Evolutionary conservation across 2,113 vertebrate genomes (phyloP).

Genomic region (Cynoglossus semilaevis): DNA sequence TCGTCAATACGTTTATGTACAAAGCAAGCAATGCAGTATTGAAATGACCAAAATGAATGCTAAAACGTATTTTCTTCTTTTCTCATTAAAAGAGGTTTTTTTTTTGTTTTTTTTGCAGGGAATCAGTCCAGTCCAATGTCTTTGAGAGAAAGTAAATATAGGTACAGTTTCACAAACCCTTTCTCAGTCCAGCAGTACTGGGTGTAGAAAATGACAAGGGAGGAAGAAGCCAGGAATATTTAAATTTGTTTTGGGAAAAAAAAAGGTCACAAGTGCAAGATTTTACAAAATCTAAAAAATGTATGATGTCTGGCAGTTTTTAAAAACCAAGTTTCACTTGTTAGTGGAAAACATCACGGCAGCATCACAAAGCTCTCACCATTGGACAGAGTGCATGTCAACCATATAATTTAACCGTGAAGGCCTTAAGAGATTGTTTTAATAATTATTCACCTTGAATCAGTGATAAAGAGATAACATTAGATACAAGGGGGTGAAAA

Average conservation of each 20-base stretch:
- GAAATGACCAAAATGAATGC: constrained; percentile 49
- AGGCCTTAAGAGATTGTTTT: too few relatives aligned
- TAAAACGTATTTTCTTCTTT: constrained; percentile 57
- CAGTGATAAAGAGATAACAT: too few relatives aligned
- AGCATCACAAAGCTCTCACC: constrained; percentile 13
- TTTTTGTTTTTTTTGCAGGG: too few relatives aligned
- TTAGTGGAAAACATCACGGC: constrained; percentile 1
- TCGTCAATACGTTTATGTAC: constrained; percentile 79
- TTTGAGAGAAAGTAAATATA: constrained; percentile 34
- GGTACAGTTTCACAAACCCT: constrained; percentile 37
- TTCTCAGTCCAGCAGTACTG: constrained; percentile 45
- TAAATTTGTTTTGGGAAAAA: constrained; percentile 18
- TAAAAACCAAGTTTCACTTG: constrained; percentile 39
- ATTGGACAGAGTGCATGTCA: neutral
- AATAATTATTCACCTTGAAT: too few relatives aligned
- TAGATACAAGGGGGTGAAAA: too few relatives aligned
- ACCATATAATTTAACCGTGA: too few relatives aligned
- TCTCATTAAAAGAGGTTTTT: constrained; percentile 66
- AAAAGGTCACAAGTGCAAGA: neutral
- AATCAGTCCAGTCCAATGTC: constrained; percentile 36
- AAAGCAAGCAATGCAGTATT: constrained; percentile 74
- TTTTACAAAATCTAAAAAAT: constrained; percentile 10
- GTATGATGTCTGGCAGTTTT: constrained; percentile 25
- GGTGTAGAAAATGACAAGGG: constrained; percentile 18
- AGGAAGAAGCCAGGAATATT: constrained; percentile 8